Conservation (phyloP, 2,797 vertebrate species). For the Tiaroga cobitis region DNA sequence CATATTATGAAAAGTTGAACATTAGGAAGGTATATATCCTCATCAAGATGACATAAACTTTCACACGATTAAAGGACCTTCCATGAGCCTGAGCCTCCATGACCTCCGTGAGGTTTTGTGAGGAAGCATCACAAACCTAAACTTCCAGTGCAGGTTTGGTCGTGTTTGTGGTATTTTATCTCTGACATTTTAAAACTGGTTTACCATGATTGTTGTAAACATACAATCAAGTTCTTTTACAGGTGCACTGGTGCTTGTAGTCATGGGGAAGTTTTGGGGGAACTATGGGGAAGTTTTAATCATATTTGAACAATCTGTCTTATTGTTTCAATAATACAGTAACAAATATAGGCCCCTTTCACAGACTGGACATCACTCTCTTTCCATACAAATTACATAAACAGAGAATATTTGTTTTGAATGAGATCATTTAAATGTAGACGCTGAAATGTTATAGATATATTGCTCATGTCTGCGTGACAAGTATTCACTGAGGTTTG, state of each 20-base stretch:
- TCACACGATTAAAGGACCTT: not conserved
- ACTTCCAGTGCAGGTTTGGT: not conserved
- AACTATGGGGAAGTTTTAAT: not conserved
- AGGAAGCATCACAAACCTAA: not conserved
- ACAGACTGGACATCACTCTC: not conserved
- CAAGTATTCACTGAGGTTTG: too few relatives aligned
- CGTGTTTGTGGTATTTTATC: not conserved
- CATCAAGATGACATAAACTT: not conserved
- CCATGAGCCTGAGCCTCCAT: too few relatives aligned
- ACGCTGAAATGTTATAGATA: too few relatives aligned
- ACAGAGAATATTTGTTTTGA: too few relatives aligned
- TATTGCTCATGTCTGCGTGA: too few relatives aligned
- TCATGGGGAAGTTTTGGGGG: not conserved
- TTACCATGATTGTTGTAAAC: not conserved
- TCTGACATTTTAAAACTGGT: not conserved
- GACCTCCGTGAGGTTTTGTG: not conserved
- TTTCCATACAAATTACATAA: too few relatives aligned
- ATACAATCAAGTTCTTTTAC: not conserved
- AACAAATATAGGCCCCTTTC: not conserved
- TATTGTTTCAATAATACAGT: not conserved
- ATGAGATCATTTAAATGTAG: too few relatives aligned
- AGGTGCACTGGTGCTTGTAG: not conserved
- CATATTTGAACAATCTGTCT: not conserved
- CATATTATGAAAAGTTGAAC: not conserved
- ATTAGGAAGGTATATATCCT: not conserved